phyloP scores from a whole-genome alignment of 2,888 invertebrate species.

The Hedychridium roseum region DNA sequence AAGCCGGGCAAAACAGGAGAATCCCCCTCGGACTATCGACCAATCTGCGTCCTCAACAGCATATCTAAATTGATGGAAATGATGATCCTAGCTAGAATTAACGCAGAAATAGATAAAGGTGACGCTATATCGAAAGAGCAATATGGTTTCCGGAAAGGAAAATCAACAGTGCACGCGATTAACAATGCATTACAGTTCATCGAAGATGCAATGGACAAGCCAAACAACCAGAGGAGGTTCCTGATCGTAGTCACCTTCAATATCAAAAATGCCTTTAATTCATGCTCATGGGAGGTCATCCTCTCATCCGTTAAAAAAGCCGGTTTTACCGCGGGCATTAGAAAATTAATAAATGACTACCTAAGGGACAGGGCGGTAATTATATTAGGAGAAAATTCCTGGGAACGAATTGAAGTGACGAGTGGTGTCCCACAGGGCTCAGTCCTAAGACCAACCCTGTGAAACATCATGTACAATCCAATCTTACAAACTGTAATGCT shows the following conservation, averaged over 20 bases:
- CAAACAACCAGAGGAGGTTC: conserved; percentile 17
- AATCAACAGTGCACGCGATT: conserved; percentile 27
- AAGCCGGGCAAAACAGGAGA: conserved; percentile 16
- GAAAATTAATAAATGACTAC: conserved; percentile 21
- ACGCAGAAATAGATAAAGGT: conserved; percentile 17
- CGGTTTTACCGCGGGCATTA: conserved; percentile 26
- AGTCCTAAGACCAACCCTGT: conserved; percentile 11
- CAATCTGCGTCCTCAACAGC: conserved; percentile 40
- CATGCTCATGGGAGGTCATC: conserved; percentile 24
- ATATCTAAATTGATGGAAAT: conserved; percentile 38
- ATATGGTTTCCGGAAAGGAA: conserved; percentile 17
- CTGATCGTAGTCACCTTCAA: conserved; percentile 26
- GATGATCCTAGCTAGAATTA: conserved; percentile 33
- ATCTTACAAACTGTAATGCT: too few relatives aligned
- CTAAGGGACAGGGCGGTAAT: conserved; percentile 17
- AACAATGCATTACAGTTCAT: conserved; percentile 15
- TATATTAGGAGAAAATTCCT: conserved; percentile 1
- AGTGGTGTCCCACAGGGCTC: conserved; percentile 10
- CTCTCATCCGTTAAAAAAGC: conserved; percentile 18
- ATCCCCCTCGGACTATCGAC: conserved; percentile 28
- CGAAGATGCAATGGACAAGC: conserved; percentile 5
- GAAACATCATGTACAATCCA: conserved; percentile 1
- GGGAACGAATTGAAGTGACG: not conserved
- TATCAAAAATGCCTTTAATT: conserved; percentile 24
- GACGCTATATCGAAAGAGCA: conserved; percentile 5